Conservation (phyloP, 2,113 vertebrate species). For the Irena cyanogastra region DNA sequence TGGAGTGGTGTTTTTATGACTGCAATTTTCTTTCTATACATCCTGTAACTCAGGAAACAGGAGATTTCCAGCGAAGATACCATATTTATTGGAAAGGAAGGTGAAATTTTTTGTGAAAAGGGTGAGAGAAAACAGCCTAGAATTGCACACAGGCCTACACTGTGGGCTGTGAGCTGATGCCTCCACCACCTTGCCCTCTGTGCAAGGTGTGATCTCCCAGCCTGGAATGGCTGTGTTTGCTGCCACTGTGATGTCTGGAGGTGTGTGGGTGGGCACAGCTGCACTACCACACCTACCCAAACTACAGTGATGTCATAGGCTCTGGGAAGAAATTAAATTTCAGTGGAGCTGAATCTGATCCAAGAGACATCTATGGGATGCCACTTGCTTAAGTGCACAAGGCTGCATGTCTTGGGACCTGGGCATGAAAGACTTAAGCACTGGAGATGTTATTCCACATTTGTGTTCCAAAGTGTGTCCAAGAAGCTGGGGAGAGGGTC, state of each 20-base stretch:
- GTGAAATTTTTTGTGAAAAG: not conserved
- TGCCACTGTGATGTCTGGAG: not conserved
- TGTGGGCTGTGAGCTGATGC: not conserved
- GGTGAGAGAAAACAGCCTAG: not conserved
- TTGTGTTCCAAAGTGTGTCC: rapidly evolving
- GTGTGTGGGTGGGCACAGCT: not conserved
- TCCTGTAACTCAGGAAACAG: not conserved
- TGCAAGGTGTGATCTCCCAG: not conserved
- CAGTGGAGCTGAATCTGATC: not conserved
- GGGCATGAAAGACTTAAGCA: not conserved
- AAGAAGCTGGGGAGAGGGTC: not conserved
- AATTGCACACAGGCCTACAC: not conserved
- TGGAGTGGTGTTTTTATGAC: not conserved
- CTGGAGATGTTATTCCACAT: rapidly evolving
- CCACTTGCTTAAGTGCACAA: not conserved
- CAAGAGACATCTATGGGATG: not conserved
- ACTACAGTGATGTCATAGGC: rapidly evolving
- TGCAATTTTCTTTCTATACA: not conserved
- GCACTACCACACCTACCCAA: not conserved
- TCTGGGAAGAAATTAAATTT: not conserved
- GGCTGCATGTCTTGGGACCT: not conserved
- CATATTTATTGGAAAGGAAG: not conserved
- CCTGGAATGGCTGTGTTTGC: not conserved
- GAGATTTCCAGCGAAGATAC: not conserved
- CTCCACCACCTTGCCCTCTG: not conserved